Percentiles rank a stretch among this genome's conserved stretches.
Evolutionary conservation across 2,888 invertebrate genomes (phyloP).

Genomic region (Tetragonula carbonaria): DNA sequence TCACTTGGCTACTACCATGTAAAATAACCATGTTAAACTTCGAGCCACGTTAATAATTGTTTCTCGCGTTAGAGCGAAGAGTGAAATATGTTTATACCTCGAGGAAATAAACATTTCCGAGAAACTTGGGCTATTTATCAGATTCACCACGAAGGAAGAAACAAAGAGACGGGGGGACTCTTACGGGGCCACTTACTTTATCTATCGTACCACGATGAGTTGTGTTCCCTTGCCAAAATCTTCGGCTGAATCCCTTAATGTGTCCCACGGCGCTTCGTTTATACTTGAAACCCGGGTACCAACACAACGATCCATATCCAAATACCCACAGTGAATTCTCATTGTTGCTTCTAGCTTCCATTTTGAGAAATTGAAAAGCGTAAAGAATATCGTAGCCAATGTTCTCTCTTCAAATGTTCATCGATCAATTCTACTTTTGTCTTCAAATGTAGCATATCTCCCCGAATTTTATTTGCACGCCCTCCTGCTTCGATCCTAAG

Average conservation of each 20-base stretch:
- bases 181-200: slow-evolving; percentile 85
- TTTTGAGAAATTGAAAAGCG: not conserved
- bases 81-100: not conserved
- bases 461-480: not conserved
- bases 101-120: no score
- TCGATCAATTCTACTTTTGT: not conserved
- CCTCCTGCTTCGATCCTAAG: no score
- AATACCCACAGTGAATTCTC: slow-evolving; percentile 91
- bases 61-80: not conserved
- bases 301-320: slow-evolving; percentile 97
- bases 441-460: not conserved
- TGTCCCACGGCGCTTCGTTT: slow-evolving; percentile 92
- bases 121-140: no score
- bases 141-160: no score
- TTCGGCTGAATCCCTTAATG: slow-evolving; percentile 91
- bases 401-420: not conserved
- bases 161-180: not conserved
- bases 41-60: not conserved
- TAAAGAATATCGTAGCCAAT: not conserved
- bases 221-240: slow-evolving; percentile 97
- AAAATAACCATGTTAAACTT: no score
- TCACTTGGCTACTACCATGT: not conserved
- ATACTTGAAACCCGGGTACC: slow-evolving; percentile 97
- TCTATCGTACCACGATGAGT: slow-evolving; percentile 91
- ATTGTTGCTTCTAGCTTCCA: slow-evolving; percentile 42